Evolutionary conservation across 2,888 invertebrate species (phyloP), one percentile per base, ranked within the genome.

Genomic region (Eueremaeus valkanovi): DNA sequence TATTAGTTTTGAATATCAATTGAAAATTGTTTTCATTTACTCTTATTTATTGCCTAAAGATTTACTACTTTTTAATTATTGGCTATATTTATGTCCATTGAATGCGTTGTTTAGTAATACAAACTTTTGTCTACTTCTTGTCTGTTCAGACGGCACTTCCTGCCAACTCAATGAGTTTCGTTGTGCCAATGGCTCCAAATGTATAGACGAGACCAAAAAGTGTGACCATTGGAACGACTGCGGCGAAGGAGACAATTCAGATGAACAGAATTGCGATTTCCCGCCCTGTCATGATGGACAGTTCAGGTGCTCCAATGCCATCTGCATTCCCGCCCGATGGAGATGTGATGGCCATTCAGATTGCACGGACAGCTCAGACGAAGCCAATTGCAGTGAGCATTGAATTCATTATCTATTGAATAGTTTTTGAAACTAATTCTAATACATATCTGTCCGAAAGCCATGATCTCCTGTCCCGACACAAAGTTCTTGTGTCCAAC

Each of bases 111-210:
- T 49, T 11, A 40, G 6, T 40, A 49, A 49, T n/a, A 21, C 21
- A n/a, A n/a, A 49, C 21, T n/a, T 8, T 5, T 21, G 5, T 21
- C 21, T 3, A 27, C 24, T 11, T 55, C 6, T 49, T 11, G 3
- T 27, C 24, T 33, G 33, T 21, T 33, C 21, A 80, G 80, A 79
- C 73, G 79, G 78, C n/a, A 80, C 83, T 21, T 81, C 63, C n/a
- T 94, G 93, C 81, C 93, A 93, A 0, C 89, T 94, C 0, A 93
- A 91, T 81, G 95, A 98, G 83, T 97, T 95, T 88, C 89, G 95
- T 13, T 98, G 98, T 84, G 91, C 90, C 81, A 97, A 97, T 82
- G 77, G 76, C 5, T 18, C 51, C 33, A 76, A 77, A 66, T 77
- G 66, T 70, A 73, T 68, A 78, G 93, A 93, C 81, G 87, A 87